These are phyloP conservation scores for Stegophylla sp. DNA, from an alignment of 2,888 invertebrate species.

Conservation along the genomic window DNA sequence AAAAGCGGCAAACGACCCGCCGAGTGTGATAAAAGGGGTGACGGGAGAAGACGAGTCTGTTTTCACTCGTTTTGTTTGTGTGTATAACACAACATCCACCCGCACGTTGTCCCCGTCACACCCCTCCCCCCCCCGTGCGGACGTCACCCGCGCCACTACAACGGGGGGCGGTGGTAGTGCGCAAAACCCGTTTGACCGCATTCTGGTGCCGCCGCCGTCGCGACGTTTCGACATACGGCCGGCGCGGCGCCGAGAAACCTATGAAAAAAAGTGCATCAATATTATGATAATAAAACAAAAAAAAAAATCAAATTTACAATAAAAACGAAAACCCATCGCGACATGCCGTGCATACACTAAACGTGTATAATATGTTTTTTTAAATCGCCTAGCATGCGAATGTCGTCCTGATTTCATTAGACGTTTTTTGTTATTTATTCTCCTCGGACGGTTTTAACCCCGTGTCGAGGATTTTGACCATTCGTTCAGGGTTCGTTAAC, in stretches of 20 bases:
- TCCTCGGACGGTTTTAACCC: background rate
- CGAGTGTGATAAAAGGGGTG: background rate
- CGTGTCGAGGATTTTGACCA: too few species aligned
- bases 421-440: too few species aligned
- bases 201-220: conserved; percentile 42
- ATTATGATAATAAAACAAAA: background rate
- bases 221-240: background rate
- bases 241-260: conserved; percentile 19
- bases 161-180: conserved; percentile 13
- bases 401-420: background rate
- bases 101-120: too few species aligned
- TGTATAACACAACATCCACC: background rate
- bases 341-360: too few species aligned
- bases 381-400: background rate
- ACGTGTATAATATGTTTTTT: too few species aligned
- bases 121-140: conserved; percentile 26
- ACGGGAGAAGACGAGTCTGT: background rate
- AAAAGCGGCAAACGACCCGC: background rate
- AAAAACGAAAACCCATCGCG: background rate
- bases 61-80: background rate
- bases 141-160: background rate
- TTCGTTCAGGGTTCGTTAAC: too few species aligned
- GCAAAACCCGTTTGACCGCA: conserved; percentile 58
- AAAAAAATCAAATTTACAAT: background rate
- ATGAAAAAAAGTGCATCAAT: conserved; percentile 1